These are phyloP conservation scores for Pontoporia blainvillei DNA, from an alignment of 2,113 vertebrate species.

Conservation along the genomic window DNA sequence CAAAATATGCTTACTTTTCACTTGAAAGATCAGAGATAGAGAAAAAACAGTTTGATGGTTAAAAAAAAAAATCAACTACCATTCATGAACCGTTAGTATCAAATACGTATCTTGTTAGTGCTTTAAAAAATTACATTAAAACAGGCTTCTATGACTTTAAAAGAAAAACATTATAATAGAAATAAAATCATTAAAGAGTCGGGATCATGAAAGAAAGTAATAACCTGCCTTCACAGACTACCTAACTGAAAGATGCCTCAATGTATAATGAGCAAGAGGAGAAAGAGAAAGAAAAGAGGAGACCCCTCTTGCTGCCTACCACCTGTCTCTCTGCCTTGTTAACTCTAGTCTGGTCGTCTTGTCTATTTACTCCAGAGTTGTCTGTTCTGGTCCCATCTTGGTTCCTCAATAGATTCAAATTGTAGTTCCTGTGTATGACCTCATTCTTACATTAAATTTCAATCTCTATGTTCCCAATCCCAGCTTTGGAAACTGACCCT, in stretches of 20 bases:
- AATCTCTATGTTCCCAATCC: background rate
- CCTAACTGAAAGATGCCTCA: background rate
- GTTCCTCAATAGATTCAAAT: background rate
- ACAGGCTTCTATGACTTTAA: background rate
- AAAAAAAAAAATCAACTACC: conserved; percentile 10
- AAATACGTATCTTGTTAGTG: conserved; percentile 11
- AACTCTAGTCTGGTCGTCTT: background rate
- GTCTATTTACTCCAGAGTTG: background rate
- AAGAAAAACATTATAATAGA: background rate
- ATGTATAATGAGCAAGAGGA: background rate
- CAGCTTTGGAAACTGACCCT: background rate
- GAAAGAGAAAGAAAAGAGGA: background rate
- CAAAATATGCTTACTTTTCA: conserved; percentile 70
- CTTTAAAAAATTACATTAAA: conserved; percentile 24
- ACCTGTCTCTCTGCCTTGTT: background rate
- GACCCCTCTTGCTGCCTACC: background rate
- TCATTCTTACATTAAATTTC: background rate
- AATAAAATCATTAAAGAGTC: background rate
- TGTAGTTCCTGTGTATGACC: background rate
- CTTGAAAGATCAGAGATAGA: conserved; percentile 63
- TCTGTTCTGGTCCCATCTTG: background rate
- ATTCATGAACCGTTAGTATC: conserved; percentile 30
- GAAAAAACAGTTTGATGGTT: conserved; percentile 55
- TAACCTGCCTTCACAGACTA: background rate
- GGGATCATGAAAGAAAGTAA: background rate